Evolutionary conservation across 2,888 invertebrate genomes (phyloP), one percentile per base, ranked within the genome.

Genomic region (Microplitis deprimator): DNA sequence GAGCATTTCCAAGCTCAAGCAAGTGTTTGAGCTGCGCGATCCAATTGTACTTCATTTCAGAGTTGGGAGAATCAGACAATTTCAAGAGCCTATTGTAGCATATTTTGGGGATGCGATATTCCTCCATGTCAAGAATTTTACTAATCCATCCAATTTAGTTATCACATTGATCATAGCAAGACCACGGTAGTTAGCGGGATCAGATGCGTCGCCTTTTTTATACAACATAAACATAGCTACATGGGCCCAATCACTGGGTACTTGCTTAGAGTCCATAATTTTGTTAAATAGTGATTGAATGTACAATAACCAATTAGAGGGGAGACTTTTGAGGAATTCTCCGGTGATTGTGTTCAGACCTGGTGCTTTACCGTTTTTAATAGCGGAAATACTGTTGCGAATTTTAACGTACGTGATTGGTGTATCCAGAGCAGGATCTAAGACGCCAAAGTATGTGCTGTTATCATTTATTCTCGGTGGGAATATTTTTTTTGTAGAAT

Each of bases 281-380:
- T 62, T 62, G 17, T 62, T 62, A 62, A 62, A 62, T 1, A 17
- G 13, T 3, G 62, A 7, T 10, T 41, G 41, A 8, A 41, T 41
- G 10, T 41, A 41, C 1, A 41, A 10, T 62, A 62, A 1, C n/a
- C 62, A 62, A 1, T 62, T 62, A 6, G 62, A 0, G 13, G 16
- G 62, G 4, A 62, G 62, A n/a, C 13, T 62, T 61, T 62, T 62
- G 16, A 62, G 17, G 17, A 62, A 62, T n/a, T 62, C 62, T 6
- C 16, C 62, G 13, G 62, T 17, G 17, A 62, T 1, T 16, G 62
- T 62, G 62, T 62, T n/a, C 62, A 62, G 62, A 3, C 17, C 62
- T 1, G 62, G 62, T 62, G 62, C 62, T 62, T 62, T 62, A n/a
- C 62, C 62, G 6, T 62, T 17, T 17, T 62, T 7, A 62, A 62